Base-by-base conservation (phyloP, 2,888 invertebrate species). In the Dryomyza anilis region DNA sequence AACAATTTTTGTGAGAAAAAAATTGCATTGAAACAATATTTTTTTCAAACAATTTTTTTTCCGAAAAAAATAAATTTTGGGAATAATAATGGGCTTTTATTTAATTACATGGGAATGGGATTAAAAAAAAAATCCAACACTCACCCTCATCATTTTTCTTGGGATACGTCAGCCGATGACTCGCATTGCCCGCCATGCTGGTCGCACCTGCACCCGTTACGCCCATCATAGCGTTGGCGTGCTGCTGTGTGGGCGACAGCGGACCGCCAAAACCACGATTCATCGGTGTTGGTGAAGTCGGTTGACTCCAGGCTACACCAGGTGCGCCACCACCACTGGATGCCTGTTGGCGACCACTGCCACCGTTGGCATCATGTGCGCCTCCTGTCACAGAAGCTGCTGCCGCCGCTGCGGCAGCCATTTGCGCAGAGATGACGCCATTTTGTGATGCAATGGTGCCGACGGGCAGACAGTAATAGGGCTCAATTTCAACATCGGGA, bases 401-500 rank as follows among this genome's bases (percentile, higher is more conserved):
- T 21, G 74, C 78, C n/a, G 77, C 78, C 43, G 76, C 79, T 5
- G 78, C 78, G 39, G 78, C 81, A 12, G 76, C 79, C 77, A 79
- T 79, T 74, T 80, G 78, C 53, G 79, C 79, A 50, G 75, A 76
- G 14, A 79, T 73, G 23, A 78, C 75, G 4, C 81, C 81, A 63
- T 79, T 77, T 52, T 74, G 73, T 23, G 74, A 72, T 50, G 70
- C 73, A 12, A 78, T 74, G 43, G 85, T 84, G 65, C 89, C 88
- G 67, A 93, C 91, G 1, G 93, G 93, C 71, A 93, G 86, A 81
- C 93, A 93, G 81, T 93, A 93, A 82, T 93, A 93, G 0, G 93
- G 92, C 79, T 94, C 94, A 70, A 91, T 89, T 81, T 94, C 94
- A 67, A 93, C 92, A 75, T 93, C 89, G 73, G 90, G 89, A 77